phyloP scores from a whole-genome alignment of 2,888 invertebrate genomes.

The Clivina fossor region DNA sequence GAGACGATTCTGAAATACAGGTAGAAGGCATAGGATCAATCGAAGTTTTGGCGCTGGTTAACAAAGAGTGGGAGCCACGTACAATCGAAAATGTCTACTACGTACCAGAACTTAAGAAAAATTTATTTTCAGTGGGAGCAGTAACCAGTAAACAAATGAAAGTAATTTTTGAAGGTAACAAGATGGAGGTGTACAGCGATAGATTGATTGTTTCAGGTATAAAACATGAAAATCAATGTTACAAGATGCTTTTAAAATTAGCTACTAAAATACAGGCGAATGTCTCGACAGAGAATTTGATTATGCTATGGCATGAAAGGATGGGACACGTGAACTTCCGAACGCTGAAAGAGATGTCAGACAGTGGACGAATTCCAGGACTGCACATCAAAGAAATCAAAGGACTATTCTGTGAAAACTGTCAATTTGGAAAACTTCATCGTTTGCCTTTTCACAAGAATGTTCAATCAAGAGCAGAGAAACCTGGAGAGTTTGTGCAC shows the following conservation, averaged over 20 bases:
- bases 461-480: not conserved
- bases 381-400: constrained; percentile 35
- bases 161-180: constrained; percentile 39
- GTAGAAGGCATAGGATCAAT: constrained; percentile 42
- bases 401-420: constrained; percentile 38
- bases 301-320: constrained; percentile 42
- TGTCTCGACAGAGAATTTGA: constrained; percentile 19
- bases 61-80: constrained; percentile 40
- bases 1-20: constrained; percentile 38
- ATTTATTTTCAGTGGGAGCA: constrained; percentile 47
- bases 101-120: constrained; percentile 45
- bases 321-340: constrained; percentile 42
- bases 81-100: constrained; percentile 42
- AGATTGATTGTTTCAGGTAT: constrained; percentile 29
- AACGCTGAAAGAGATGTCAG: constrained; percentile 37
- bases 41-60: constrained; percentile 37
- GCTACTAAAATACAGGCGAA: constrained; percentile 34
- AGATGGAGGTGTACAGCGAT: constrained; percentile 37
- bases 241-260: constrained; percentile 37
- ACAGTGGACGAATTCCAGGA: constrained; percentile 32
- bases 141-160: constrained; percentile 41
- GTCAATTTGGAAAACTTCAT: constrained; percentile 38
- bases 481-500: constrained; percentile 38
- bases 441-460: constrained; percentile 33
- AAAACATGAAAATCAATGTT: constrained; percentile 39